Conservation (phyloP, 2,113 vertebrate genomes). For the Puntigrus tetrazona region DNA sequence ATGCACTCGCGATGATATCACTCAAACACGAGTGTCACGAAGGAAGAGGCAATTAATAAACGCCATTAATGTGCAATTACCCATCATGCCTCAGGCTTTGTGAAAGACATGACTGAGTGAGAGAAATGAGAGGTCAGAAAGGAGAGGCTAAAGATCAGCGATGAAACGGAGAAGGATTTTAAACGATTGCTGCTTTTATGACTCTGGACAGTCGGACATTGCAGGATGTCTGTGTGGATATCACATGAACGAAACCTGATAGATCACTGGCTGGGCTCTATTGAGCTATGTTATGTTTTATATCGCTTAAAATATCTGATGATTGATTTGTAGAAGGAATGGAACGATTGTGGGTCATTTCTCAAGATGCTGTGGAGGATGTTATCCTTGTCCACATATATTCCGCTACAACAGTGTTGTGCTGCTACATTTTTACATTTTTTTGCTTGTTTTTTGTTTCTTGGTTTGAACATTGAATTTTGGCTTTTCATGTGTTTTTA, state of each 20-base stretch:
- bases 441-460: too few species aligned
- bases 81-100: slow-evolving; percentile 65
- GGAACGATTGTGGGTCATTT: neutral
- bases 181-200: slow-evolving; percentile 9
- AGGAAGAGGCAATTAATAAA: slow-evolving; percentile 73
- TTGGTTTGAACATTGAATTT: too few species aligned
- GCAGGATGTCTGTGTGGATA: slow-evolving; percentile 58
- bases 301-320: slow-evolving; percentile 9
- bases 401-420: neutral
- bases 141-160: slow-evolving; percentile 61
- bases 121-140: slow-evolving; percentile 59
- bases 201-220: neutral
- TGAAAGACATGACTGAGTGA: slow-evolving; percentile 63
- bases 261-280: neutral
- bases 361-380: neutral
- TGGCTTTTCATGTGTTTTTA: too few species aligned
- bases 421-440: neutral
- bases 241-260: slow-evolving; percentile 51
- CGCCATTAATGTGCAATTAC: slow-evolving; percentile 75
- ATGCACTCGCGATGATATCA: slow-evolving; percentile 73
- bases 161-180: slow-evolving; percentile 52
- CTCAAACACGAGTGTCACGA: slow-evolving; percentile 63
- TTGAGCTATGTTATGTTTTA: slow-evolving; percentile 26
- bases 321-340: slow-evolving; percentile 2
- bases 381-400: neutral